Percentiles rank a stretch among this genome's conserved stretches.
These are phyloP conservation scores for Nibea albiflora DNA, from an alignment of 2,113 vertebrate species.

Conservation along the genomic window DNA sequence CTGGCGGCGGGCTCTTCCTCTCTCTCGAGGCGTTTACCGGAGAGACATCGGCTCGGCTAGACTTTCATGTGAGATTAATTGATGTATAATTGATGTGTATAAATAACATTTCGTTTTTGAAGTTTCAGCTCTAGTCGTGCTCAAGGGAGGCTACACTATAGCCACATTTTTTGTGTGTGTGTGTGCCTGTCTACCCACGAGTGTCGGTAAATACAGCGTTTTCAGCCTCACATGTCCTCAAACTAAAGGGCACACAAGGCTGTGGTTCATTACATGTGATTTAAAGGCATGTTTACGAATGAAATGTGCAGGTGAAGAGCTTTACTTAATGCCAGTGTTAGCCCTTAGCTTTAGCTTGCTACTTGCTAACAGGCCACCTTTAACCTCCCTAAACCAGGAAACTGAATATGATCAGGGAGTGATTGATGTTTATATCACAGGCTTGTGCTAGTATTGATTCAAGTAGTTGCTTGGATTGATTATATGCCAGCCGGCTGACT, in stretches of 20 bases:
- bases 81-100: slow-evolving; percentile 49
- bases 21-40: slow-evolving; percentile 23
- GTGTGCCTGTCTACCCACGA: not conserved
- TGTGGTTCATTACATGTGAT: not conserved
- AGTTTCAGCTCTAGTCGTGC: slow-evolving; percentile 62
- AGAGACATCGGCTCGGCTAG: slow-evolving; percentile 49
- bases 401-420: slow-evolving; percentile 33
- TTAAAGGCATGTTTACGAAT: slow-evolving; percentile 4
- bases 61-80: slow-evolving; percentile 70
- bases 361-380: slow-evolving; percentile 77
- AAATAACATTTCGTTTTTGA: slow-evolving; percentile 47
- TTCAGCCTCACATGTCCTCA: not conserved
- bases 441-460: not conserved
- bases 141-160: slow-evolving; percentile 63
- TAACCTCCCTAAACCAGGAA: slow-evolving; percentile 73
- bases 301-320: not conserved
- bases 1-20: slow-evolving; percentile 1
- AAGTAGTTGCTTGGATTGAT: not conserved
- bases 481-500: not conserved
- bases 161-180: slow-evolving; percentile 35
- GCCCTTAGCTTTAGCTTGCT: slow-evolving; percentile 76
- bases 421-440: slow-evolving; percentile 41
- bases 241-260: not conserved
- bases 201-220: slow-evolving; percentile 14
- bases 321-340: slow-evolving; percentile 35